These are phyloP conservation scores for Nebria brevicollis DNA, from an alignment of 2,888 invertebrate species.

Conservation along the genomic window DNA sequence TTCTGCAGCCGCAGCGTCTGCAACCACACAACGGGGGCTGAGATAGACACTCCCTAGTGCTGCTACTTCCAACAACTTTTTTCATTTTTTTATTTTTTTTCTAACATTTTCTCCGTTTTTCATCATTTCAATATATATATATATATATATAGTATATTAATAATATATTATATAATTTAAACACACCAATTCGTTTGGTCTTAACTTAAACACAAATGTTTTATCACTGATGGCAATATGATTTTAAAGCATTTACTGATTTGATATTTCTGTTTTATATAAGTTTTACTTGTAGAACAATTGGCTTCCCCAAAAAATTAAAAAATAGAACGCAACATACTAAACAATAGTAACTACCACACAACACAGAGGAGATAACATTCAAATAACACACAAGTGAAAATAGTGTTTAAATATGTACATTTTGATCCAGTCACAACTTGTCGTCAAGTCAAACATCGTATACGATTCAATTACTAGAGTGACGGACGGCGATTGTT, in stretches of 20 bases:
- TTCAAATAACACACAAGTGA: conserved; percentile 45
- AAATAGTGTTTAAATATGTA: conserved; percentile 41
- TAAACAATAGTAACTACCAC: conserved; percentile 47
- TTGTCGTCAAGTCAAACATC: background rate
- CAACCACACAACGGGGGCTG: conserved; percentile 50
- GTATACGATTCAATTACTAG: background rate
- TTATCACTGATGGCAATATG: conserved; percentile 28
- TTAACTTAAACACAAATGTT: conserved; percentile 10
- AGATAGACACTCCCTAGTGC: conserved; percentile 27
- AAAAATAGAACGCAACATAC: conserved; percentile 45
- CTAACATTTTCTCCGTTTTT: background rate
- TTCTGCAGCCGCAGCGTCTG: conserved; percentile 49
- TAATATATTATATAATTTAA: background rate
- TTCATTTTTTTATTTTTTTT: background rate
- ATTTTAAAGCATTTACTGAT: conserved; percentile 13
- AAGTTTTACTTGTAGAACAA: conserved; percentile 41
- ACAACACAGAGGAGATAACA: conserved; percentile 46
- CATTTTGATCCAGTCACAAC: conserved; percentile 40
- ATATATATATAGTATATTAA: too few species aligned
- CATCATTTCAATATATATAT: background rate
- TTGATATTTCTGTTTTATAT: background rate
- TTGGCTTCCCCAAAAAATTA: conserved; percentile 58
- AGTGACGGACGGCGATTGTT: background rate
- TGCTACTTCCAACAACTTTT: conserved; percentile 15
- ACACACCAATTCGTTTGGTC: conserved; percentile 3